These are phyloP conservation scores for Platycnemis pennipes DNA, from an alignment of 2,888 invertebrate species.

Conservation along the genomic window DNA sequence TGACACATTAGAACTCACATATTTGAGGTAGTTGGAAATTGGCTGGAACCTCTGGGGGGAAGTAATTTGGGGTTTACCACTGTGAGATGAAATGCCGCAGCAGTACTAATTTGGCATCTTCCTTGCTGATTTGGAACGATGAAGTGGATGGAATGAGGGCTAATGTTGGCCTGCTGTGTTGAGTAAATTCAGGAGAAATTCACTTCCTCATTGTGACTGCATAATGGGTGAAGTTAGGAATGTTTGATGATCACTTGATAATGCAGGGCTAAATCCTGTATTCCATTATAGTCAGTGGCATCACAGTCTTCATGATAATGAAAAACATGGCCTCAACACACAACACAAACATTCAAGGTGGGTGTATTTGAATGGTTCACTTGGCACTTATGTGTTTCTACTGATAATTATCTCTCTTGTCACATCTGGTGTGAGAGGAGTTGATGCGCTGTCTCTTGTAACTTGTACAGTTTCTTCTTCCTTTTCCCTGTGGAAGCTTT, in stretches of 20 bases:
- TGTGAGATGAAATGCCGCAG: background rate
- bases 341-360: background rate
- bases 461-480: background rate
- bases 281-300: background rate
- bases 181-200: background rate
- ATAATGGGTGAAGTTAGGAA: background rate
- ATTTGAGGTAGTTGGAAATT: constrained; percentile 16
- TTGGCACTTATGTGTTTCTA: background rate
- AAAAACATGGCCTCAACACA: background rate
- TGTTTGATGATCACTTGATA: background rate
- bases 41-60: background rate
- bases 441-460: background rate
- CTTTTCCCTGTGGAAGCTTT: background rate
- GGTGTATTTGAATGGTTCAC: background rate
- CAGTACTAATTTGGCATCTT: background rate
- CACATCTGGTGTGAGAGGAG: constrained; percentile 24
- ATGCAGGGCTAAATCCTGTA: background rate
- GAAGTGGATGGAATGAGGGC: background rate
- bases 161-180: background rate
- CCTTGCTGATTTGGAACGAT: background rate
- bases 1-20: background rate
- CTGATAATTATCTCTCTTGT: background rate
- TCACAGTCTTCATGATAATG: background rate
- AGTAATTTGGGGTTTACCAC: background rate
- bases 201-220: background rate